Base-by-base conservation (phyloP, 30 jellyfish, hydroid and myxozoan species). In the Turritopsis dohrnii region DNA sequence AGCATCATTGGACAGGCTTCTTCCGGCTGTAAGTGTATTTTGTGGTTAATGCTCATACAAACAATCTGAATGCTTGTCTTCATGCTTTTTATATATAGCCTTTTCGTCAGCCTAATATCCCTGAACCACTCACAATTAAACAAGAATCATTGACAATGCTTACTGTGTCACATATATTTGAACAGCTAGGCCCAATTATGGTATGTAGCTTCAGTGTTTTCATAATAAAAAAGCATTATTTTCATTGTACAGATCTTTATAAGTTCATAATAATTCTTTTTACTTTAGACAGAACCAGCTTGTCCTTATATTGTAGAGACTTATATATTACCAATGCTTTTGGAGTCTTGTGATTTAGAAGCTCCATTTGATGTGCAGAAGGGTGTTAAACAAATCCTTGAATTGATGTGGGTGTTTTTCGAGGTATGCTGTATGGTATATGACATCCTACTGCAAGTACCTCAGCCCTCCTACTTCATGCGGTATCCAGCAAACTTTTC, bases 101-200 rank as follows among this genome's bases (percentile, higher is more conserved):
- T 18, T 29, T 79, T 52, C 87, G 98, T 72, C 74, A 66, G 29
- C 96, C 96, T n/a, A 86, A 87, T 53, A 77, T 91, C 28, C 86
- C 95, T 7, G 83, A 69, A 29, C 87, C 90, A 28, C 87, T 92
- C 54, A 29, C 91, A 1, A 54, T 88, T 52, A 92, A 85, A 92
- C 90, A 84, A 18, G 98, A 92, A 27, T 87, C 96, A 21, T 85
- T 83, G 25, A 74, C 96, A 26, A 80, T 92, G 29, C 86, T 92
- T 20, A 87, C 98, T n/a, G 92, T 84, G 21, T 82, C 98, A 1
- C 98, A 92, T 73, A 92, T 92, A 16, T 92, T 92, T 85, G 98
- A 92, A 29, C 98, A 92, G 74, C 95, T 92, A 0, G 98, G 96
- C 1, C 98, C 98, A 0, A 53, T 92, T 25, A 79, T 92, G 98